Base-by-base conservation (phyloP, 1,140 invertebrate species). In the Pollicipes pollicipes region DNA sequence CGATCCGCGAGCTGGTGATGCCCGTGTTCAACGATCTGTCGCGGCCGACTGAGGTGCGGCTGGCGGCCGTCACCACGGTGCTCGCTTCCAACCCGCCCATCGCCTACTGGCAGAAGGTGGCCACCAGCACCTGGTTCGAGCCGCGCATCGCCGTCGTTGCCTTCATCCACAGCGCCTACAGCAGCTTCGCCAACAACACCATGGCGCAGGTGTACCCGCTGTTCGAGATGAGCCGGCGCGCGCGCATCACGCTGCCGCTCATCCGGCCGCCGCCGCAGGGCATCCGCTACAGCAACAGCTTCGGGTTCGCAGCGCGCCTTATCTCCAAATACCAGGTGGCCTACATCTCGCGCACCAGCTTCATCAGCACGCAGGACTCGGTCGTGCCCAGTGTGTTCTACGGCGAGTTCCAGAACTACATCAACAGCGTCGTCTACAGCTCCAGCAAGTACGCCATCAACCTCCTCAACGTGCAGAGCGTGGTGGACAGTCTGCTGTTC, bases 51-150 rank as follows among this genome's bases (percentile, higher is more conserved):
- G 64, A 66, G 17, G 73, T 75, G 21, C 74, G 75, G 13, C 63
- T 75, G 28, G 73, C 75, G 13, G 75, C 75, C 29, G 66, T 74
- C 6, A 68, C 74, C n/a, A 64, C 72, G n/a, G 30, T 75, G 16
- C 68, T 75, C 66, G 37, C 71, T 68, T 29, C 68, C 66, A 45
- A 69, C 30, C 72, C 72, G 26, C 64, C 71, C 26, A n/a, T 71
- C 10, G 66, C 29, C 31, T 30, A 72, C n/a, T 75, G 72, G 69
- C 31, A 71, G 29, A 64, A 71, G 30, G 32, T 75, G 24, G 74
- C 74, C 8, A 66, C 70, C 6, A 69, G 72, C 32, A 75, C 74
- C 31, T 75, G 73, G 73, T 75, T 69, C 45, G 74, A 75, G 68
- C 72, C 71, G 30, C 71, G 70, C 68, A 35, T 30, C 6, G 66